Evolutionary conservation across 2,113 vertebrate species (phyloP), one percentile per base, ranked within the genome.

Genomic region (Apeltes quadracus): DNA sequence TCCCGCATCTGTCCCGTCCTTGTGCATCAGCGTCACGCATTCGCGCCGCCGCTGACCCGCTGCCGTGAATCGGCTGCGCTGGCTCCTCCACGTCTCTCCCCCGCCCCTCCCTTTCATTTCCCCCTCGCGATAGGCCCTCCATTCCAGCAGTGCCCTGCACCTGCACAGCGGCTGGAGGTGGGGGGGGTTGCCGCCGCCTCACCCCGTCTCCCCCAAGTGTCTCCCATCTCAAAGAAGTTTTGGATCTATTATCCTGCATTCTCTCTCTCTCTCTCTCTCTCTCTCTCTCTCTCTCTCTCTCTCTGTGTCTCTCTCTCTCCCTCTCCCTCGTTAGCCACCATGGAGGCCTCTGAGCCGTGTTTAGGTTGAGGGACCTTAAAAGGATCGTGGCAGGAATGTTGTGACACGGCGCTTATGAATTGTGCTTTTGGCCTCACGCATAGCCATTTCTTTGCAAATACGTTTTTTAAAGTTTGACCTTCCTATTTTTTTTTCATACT

Each of bases 1-100:
- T 79, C 54, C 69, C 76, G 86, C 87, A 85, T 88, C 87, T 86
- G 90, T 90, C 86, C 80, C 43, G 82, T 92, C 90, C 82, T 91
- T 87, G 79, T 87, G 85, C 84, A 87, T 92, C 88, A 87, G 70
- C 75, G 79, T 92, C 87, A 90, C 87, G 79, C 15, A 54, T 74
- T 74, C 65, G 79, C 88, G 57, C 63, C 32, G 54, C 65, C 71
- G 56, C 76, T 87, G 87, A 89, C 90, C 89, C 74, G 73, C 78
- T 78, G 78, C 76, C 81, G 81, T 87, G 82, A 88, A 92, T 90
- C 88, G 90, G 68, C 54, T 4, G 1, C 48, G 66, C 64, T 36
- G 32, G 54, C 70, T 72, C 51, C 61, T 54, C 75, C 44, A 54
- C 62, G 55, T 50, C 54, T 18, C 46, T 54, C 68, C 41, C 29